Base-by-base conservation (phyloP, 2,113 vertebrate genomes). In the Ophthalmolycus amberensis region DNA sequence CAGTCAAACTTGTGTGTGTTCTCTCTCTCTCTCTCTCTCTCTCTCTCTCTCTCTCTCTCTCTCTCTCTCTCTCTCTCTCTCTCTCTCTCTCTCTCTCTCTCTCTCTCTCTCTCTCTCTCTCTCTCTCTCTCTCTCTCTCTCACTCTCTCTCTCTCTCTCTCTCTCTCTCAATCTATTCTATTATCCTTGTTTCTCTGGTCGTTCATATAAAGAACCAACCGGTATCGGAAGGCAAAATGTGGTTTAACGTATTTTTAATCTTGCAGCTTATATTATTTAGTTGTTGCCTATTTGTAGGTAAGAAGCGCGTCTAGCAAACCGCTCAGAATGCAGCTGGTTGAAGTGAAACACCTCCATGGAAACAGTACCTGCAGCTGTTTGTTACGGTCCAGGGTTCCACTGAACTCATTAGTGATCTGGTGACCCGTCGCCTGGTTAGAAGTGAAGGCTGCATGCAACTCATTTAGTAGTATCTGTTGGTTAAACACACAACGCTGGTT, bases 371-470 rank as follows among this genome's bases (percentile, higher is more conserved):
- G 37, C 32, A 32, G 32, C 32, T 34, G 95, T 42, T 95, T 83
- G 25, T 85, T 86, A 83, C 90, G 27, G 76, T 86, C 89, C 54
- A 77, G 87, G 9, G 80, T 15, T 62, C 50, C 85, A 34, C 7
- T 32, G 18, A 88, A 81, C 52, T 92, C 94, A 58, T 92, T 93
- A 88, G 94, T 85, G 58, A 77, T 86, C 37, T 95, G 94, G 0
- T 93, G 94, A 56, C 95, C 73, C 79, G 89, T 37, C 22, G 90
- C 83, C 85, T 92, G 95, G 87, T 95, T 96, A 95, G 95, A 94
- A 74, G 92, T 87, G 85, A 98, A 87, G 70, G 94, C 89, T 83
- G 95, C 96, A 93, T 97, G 97, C 78, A 97, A 87, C 38, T 91
- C 90, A 71, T 94, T 96, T 83, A 95, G 91, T 89, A 92, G 92